phyloP scores from a whole-genome alignment of 2,113 vertebrate genomes.

The Formicarius rufipectus region DNA sequence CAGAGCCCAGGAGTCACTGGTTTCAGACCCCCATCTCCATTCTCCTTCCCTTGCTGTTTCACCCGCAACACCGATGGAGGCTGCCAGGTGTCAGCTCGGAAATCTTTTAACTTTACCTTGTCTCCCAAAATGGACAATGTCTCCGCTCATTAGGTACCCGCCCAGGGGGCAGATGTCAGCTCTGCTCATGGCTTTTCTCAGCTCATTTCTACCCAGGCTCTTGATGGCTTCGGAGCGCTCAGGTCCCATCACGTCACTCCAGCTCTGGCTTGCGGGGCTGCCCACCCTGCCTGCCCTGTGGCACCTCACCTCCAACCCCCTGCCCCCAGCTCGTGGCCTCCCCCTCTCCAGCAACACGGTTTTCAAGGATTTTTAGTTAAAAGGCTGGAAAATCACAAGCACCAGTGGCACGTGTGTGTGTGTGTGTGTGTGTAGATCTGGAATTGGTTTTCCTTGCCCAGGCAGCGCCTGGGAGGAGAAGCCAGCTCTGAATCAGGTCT shows the following conservation, averaged over 20 bases:
- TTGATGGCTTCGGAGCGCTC: not conserved
- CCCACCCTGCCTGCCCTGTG: not conserved
- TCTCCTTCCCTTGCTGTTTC: not conserved
- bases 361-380: not conserved
- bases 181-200: conserved; percentile 36
- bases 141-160: conserved; percentile 5
- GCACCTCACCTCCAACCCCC: rapidly evolving
- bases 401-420: rapidly evolving
- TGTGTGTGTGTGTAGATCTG: not conserved
- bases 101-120: not conserved
- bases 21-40: rapidly evolving
- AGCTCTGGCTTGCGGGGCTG: not conserved
- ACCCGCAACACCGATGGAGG: not conserved
- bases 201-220: not conserved
- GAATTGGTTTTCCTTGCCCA: not conserved
- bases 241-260: not conserved
- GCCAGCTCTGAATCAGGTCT: not conserved
- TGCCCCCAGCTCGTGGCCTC: rapidly evolving
- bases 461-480: conserved; percentile 12
- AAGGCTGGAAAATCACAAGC: not conserved
- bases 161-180: conserved; percentile 38
- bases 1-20: rapidly evolving
- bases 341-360: not conserved
- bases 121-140: conserved; percentile 44
- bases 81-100: conserved; percentile 10